phyloP scores from a whole-genome alignment of 1,140 invertebrate species.

The Halictus rubicundus region DNA sequence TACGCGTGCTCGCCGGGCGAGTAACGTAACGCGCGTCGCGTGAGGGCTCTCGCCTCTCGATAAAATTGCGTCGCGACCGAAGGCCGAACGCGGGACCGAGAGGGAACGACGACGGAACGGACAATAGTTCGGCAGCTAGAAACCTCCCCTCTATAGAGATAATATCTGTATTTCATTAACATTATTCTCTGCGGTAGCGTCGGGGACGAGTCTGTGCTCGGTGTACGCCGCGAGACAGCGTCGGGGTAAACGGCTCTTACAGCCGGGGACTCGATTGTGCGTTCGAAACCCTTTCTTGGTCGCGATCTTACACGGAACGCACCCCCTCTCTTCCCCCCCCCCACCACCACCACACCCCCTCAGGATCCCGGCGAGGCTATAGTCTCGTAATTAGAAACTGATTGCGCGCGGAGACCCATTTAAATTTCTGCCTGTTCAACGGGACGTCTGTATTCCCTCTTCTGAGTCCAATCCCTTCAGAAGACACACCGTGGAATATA shows the following conservation, averaged over 20 bases:
- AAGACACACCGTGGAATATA: neutral
- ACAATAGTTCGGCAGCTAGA: conserved; percentile 54
- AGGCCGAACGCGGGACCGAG: neutral
- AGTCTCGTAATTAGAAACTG: conserved; percentile 47
- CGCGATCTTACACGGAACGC: conserved; percentile 25
- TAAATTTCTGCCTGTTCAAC: conserved; percentile 14
- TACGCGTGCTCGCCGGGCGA: too few relatives aligned
- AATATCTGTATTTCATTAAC: conserved; percentile 81
- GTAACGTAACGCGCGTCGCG: neutral
- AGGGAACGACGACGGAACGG: conserved; percentile 16
- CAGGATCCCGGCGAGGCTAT: conserved; percentile 19
- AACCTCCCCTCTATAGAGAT: conserved; percentile 77
- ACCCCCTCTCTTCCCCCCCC: too few relatives aligned
- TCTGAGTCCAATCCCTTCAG: neutral
- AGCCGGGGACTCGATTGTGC: conserved; percentile 59
- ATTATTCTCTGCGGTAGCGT: conserved; percentile 79
- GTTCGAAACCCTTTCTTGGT: conserved; percentile 48
- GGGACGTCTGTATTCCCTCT: neutral
- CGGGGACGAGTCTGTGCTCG: conserved; percentile 53
- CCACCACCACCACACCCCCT: too few relatives aligned
- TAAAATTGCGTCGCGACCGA: neutral
- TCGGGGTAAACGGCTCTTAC: conserved; percentile 33
- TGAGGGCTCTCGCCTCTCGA: neutral
- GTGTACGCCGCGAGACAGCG: conserved; percentile 29
- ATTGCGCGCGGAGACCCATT: conserved; percentile 27